Evolutionary conservation across 2,113 vertebrate genomes (phyloP), one percentile per base, ranked within the genome.

Genomic region (Nipponia nippon): DNA sequence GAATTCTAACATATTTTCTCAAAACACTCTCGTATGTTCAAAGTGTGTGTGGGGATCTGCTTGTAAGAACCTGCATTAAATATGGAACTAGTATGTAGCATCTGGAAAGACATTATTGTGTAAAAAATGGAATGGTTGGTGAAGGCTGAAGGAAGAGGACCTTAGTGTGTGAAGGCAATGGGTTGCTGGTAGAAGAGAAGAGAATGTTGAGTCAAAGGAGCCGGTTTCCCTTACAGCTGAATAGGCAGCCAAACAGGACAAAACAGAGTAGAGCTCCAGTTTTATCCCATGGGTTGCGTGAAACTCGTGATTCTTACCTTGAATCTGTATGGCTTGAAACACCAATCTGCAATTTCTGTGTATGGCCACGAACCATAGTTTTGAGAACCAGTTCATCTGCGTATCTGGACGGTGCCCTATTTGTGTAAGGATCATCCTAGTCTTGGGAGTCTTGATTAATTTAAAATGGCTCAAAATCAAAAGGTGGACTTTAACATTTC

Each of bases 261-360:
- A 59, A 84, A 65, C 47, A 62, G 27, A 36, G 59, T 32, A 0
- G 0, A 79, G 29, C 30, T 53, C 27, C 5, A 30, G 0, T 90
- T 93, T 89, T 86, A 52, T 88, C 42, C 27, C 9, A 3, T 50
- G 22, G 6, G 0, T 50, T 77, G 9, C 2, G 1, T 62, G 46
- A 89, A 78, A 77, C 30, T 67, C 8, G 0, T 10, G 18, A 38
- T 87, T 90, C 42, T 87, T 89, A 14, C 59, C 27, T 66, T 75
- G 63, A 71, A 20, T 89, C n/a, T 72, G 7, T 61, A 52, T 40
- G 36, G 27, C 42, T 80, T 76, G 38, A 79, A 83, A 84, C 7
- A 2, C 19, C 40, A 10, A 16, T 55, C 42, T 67, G 50, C 20
- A 55, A 0, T 75, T 70, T 80, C 49, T 80, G 4, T 58, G 15